phyloP scores from a whole-genome alignment of 1,140 invertebrate genomes.

The Plutomurus gul region DNA sequence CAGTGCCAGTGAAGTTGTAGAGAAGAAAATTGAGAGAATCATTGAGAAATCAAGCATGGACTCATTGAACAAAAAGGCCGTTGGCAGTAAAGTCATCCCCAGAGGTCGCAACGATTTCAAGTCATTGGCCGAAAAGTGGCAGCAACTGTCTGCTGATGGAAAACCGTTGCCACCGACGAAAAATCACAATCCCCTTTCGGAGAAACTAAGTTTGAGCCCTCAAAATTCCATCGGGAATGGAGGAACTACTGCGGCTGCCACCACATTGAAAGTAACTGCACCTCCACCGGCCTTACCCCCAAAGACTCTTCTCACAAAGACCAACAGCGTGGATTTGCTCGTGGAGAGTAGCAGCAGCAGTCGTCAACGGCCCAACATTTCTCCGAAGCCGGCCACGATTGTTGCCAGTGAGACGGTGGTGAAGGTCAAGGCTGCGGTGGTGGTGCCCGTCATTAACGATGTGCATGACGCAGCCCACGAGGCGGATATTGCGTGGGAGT shows the following conservation, averaged over 20 bases:
- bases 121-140: constrained; percentile 59
- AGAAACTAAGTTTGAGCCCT: neutral
- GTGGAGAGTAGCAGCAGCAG: neutral
- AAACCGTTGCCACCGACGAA: neutral
- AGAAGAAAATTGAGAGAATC: constrained; percentile 53
- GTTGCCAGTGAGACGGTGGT: neutral
- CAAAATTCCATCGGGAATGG: neutral
- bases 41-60: constrained; percentile 46
- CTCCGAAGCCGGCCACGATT: neutral
- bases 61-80: neutral
- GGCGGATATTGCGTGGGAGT: constrained; percentile 51
- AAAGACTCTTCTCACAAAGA: neutral
- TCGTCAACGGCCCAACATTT: neutral
- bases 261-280: neutral
- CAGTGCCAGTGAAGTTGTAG: constrained; percentile 43
- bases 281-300: neutral
- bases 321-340: neutral
- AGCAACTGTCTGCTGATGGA: constrained; percentile 56
- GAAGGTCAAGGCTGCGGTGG: neutral
- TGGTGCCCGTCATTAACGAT: neutral
- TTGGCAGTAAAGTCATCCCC: constrained; percentile 38
- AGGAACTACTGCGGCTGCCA: neutral
- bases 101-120: constrained; percentile 57
- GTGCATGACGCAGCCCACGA: neutral
- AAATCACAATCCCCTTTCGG: neutral